Base-by-base conservation (phyloP, 2,888 invertebrate genomes). In the Synanthedon myopaeformis region DNA sequence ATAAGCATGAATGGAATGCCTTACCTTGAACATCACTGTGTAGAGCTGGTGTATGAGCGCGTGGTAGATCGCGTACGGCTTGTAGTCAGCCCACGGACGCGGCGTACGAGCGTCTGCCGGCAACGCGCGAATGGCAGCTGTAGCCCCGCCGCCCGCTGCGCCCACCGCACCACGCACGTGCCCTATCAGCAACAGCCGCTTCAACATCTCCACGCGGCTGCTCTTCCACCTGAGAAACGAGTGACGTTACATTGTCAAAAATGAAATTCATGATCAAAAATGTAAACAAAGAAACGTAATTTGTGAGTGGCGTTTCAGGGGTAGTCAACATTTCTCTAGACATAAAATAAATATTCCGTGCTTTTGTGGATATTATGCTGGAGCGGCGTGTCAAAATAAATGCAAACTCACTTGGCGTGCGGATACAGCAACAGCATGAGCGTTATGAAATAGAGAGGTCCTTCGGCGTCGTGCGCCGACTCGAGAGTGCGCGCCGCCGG, bases 401-500 rank as follows among this genome's bases (percentile, higher is more conserved):
- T 35, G 8, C 10, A 17, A 52, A 72, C 79, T 65, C 48, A 88
- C 88, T 83, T 85, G 52, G 89, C 89, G 5, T 92, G 92, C 19
- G 95, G 91, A 69, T 94, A 92, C 49, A 98, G 84, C 55, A 96
- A 90, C 48, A 97, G 80, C 53, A 94, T 92, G 72, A 98, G 90
- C 3, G 94, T 92, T 54, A 92, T 84, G 91, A 93, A 96, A 82
- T 96, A 98, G n/a, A 96, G 89, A 4, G 97, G 94, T 0, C 97
- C 96, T 67, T 98, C 98, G 0, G 96, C 93, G 70, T 97, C 97
- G 78, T 94, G 96, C 45, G 94, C 91, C 41, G 92, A 92, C 72
- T 97, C 96, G 35, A 97, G 80, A 90, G 92, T 91, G 52, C 91
- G 90, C 54, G 88, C 76, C 54, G 90, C 80, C 14, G 89, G 66